Evolutionary conservation across 2,888 invertebrate genomes (phyloP).

Genomic region (Choreutis nemorana): DNA sequence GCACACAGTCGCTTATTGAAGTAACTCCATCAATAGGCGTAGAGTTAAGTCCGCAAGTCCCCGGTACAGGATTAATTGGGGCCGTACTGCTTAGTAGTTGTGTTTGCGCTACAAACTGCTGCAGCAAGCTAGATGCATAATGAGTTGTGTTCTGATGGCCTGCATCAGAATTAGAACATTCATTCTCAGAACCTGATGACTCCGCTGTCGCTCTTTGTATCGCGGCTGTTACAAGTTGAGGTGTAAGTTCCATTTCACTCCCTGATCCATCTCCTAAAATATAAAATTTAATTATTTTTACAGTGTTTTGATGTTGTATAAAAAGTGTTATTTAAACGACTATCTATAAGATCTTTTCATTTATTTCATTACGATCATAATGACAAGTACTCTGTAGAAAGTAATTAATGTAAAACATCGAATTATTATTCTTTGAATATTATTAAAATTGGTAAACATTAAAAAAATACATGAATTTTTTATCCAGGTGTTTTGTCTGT

Average conservation of each 20-base stretch:
- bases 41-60: constrained; percentile 28
- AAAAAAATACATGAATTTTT: not conserved
- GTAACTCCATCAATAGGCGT: constrained; percentile 37
- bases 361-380: not conserved
- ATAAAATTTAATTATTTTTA: too few species aligned
- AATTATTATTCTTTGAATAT: not conserved
- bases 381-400: not conserved
- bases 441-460: not conserved
- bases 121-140: constrained; percentile 77
- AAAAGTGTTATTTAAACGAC: constrained; percentile 3
- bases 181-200: constrained; percentile 78
- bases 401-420: not conserved
- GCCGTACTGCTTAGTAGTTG: constrained; percentile 69
- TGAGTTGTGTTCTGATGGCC: constrained; percentile 66
- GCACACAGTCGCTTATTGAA: constrained; percentile 42
- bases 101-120: constrained; percentile 84
- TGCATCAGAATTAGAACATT: constrained; percentile 61
- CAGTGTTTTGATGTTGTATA: constrained; percentile 3
- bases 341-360: constrained; percentile 1
- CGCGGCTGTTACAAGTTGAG: constrained; percentile 77
- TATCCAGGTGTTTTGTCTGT: too few species aligned
- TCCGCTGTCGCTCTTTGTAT: constrained; percentile 75
- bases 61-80: constrained; percentile 34
- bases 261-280: constrained; percentile 69
- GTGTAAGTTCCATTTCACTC: constrained; percentile 79